A percentile compares a stretch with the other conserved stretches of the same genome.
Conservation (phyloP, 1,140 invertebrate species). For the Mamestra configurata region DNA sequence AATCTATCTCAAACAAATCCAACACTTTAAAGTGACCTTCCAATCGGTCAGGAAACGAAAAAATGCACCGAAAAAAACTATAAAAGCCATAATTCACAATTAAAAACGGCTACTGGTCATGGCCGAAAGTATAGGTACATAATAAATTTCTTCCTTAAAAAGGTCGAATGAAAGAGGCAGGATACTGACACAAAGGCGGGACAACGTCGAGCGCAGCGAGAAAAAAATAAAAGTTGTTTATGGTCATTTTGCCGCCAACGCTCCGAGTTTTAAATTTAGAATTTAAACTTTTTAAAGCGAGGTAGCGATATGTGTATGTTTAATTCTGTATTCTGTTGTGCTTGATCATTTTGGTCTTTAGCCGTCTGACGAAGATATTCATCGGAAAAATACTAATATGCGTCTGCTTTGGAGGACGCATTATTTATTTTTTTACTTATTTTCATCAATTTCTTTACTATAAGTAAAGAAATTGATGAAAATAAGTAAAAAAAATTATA, state of each 20-base stretch:
- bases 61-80: conserved; percentile 62
- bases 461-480: too few relatives aligned
- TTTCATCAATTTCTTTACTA: too few relatives aligned
- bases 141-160: conserved; percentile 86
- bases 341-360: conserved; percentile 24
- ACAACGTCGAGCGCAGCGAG: conserved; percentile 59
- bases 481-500: too few relatives aligned
- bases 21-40: conserved; percentile 69
- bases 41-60: conserved; percentile 77
- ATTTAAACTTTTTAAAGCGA: conserved; percentile 65
- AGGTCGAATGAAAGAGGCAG: conserved; percentile 84
- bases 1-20: conserved; percentile 59
- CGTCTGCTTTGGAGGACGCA: not conserved
- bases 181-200: conserved; percentile 81
- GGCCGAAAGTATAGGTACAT: conserved; percentile 83
- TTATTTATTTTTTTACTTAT: too few relatives aligned
- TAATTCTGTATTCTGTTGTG: conserved; percentile 40
- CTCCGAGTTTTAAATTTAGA: conserved; percentile 79
- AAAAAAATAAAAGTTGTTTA: conserved; percentile 81
- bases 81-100: conserved; percentile 86
- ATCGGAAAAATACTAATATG: not conserved
- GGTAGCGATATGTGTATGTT: conserved; percentile 41
- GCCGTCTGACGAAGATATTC: not conserved
- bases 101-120: conserved; percentile 87
- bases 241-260: conserved; percentile 85